These are phyloP conservation scores for Muscicapa adusta DNA, from an alignment of 2,113 vertebrate species.

Conservation along the genomic window DNA sequence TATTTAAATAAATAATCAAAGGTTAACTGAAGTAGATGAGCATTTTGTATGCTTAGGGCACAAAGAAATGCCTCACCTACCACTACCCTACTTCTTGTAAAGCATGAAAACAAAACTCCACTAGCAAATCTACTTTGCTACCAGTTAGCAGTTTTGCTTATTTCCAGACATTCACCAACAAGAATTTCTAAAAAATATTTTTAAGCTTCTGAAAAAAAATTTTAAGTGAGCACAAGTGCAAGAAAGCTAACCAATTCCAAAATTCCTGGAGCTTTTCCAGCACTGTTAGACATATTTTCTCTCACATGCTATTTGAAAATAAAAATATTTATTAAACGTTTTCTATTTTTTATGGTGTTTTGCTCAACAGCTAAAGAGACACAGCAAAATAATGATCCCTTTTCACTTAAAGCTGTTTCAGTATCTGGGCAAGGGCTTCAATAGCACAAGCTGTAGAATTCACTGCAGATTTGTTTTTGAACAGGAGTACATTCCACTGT, in stretches of 20 bases:
- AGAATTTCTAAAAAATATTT: conserved; percentile 45
- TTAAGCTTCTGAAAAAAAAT: conserved; percentile 32
- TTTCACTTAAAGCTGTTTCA: conserved; percentile 24
- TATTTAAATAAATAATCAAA: conserved; percentile 68
- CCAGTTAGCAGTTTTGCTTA: background rate
- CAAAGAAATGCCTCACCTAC: conserved; percentile 23
- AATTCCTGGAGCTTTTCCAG: conserved; percentile 52
- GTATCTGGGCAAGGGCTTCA: conserved; percentile 13
- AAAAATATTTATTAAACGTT: conserved; percentile 52
- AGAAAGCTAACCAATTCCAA: conserved; percentile 55
- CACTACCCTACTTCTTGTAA: conserved; percentile 27
- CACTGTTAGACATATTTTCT: conserved; percentile 32
- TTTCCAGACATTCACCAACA: conserved; percentile 14
- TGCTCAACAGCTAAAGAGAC: conserved; percentile 52
- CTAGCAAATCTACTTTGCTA: conserved; percentile 1
- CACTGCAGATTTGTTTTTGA: conserved; percentile 26
- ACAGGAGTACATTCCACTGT: conserved; percentile 59
- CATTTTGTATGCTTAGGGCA: background rate
- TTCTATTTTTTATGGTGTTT: background rate
- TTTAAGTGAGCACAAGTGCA: conserved; percentile 61
- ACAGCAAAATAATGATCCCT: conserved; percentile 54
- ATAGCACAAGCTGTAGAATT: conserved; percentile 6
- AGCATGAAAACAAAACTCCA: conserved; percentile 29
- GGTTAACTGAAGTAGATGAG: background rate
- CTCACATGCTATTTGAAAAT: conserved; percentile 69